These are phyloP conservation scores for Zeugodacus cucurbitae DNA, from an alignment of 1,140 invertebrate genomes.

Conservation along the genomic window DNA sequence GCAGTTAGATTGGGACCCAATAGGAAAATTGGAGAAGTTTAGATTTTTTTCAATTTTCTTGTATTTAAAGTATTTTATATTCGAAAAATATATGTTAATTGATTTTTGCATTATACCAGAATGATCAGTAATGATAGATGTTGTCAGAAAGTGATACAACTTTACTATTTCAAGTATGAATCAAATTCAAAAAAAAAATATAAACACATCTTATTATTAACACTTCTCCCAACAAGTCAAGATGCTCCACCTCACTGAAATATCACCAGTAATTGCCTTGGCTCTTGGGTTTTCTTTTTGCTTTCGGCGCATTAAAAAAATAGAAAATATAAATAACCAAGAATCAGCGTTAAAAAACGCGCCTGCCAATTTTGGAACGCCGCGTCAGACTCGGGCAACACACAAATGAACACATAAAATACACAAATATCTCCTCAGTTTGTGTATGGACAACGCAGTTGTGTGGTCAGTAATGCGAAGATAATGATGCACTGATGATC, in stretches of 20 bases:
- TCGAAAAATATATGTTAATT: no score
- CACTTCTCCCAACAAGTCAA: background rate
- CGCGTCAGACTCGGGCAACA: background rate
- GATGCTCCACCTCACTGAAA: background rate
- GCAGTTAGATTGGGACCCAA: background rate
- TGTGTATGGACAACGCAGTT: background rate
- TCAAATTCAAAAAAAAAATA: background rate
- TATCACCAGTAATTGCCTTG: background rate
- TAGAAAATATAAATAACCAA: background rate
- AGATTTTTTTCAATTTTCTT: no score
- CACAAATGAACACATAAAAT: background rate
- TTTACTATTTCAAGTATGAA: no score
- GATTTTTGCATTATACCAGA: no score
- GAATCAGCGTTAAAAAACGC: conserved; percentile 13
- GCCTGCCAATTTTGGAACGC: background rate
- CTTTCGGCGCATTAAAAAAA: background rate
- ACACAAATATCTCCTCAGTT: background rate
- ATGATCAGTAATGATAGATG: background rate
- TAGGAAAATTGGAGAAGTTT: background rate
- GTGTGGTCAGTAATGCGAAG: conserved; percentile 48
- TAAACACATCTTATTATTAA: background rate
- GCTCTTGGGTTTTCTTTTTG: background rate
- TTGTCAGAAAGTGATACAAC: background rate
- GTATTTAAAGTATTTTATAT: no score
- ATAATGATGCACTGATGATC: conserved; percentile 48